Percentiles rank a stretch among this genome's conserved stretches.
These are phyloP conservation scores for Antedon mediterranea DNA, from an alignment of 53 echinoderm and acorn worm genomes.

Conservation along the genomic window DNA sequence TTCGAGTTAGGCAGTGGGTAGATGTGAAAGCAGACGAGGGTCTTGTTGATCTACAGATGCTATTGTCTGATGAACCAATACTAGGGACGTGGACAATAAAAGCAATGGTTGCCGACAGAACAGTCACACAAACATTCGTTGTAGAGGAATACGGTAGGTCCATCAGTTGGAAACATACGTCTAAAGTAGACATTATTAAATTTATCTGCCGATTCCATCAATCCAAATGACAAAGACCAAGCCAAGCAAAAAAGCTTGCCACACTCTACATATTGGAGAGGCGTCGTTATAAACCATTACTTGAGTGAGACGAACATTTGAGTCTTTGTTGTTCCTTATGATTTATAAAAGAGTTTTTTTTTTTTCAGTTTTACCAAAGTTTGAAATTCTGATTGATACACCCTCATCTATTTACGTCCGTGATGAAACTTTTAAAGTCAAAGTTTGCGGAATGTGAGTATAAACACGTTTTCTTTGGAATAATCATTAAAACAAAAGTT, in stretches of 20 bases:
- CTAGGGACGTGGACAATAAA: slow-evolving; percentile 68
- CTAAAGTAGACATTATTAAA: no score
- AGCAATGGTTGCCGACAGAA: slow-evolving; percentile 22
- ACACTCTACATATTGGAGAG: no score
- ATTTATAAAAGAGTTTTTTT: slow-evolving; percentile 8
- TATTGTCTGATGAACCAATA: slow-evolving; percentile 58
- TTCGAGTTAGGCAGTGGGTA: slow-evolving; percentile 63
- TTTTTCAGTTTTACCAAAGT: slow-evolving; percentile 68
- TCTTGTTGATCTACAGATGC: slow-evolving; percentile 50
- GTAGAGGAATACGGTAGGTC: slow-evolving; percentile 86
- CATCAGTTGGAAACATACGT: no score
- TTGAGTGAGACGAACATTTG: no score
- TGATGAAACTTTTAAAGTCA: slow-evolving; percentile 15
- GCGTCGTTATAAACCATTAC: neutral
- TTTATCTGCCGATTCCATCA: no score
- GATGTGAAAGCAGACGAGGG: slow-evolving; percentile 40
- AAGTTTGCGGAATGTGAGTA: slow-evolving; percentile 72
- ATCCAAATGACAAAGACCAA: no score
- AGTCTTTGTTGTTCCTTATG: no score
- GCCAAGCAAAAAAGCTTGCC: no score
- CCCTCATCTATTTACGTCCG: slow-evolving; percentile 33
- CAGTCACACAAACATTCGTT: slow-evolving; percentile 33
- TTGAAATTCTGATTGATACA: slow-evolving; percentile 43
- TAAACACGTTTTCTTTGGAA: no score
- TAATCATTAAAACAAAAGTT: no score